Conservation (phyloP, 1,140 invertebrate genomes). For the Hestina assimilis region DNA sequence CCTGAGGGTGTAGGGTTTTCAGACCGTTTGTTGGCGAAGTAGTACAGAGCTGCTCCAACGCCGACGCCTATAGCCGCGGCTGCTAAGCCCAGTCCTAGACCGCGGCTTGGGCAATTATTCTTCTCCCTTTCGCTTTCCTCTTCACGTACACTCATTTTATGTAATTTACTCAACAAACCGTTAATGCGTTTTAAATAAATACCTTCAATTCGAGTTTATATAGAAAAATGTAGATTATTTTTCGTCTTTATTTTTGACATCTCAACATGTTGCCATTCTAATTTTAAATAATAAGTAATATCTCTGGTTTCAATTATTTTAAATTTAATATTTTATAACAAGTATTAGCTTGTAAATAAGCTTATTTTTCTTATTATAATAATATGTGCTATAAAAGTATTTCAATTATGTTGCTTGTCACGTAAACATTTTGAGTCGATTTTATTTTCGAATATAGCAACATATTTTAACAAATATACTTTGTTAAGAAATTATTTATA, state of each 20-base stretch:
- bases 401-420: no score
- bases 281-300: no score
- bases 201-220: background rate
- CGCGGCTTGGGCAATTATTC: constrained; percentile 49
- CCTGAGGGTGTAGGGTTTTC: constrained; percentile 51
- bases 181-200: background rate
- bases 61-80: constrained; percentile 64
- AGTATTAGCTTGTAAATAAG: background rate
- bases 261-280: background rate
- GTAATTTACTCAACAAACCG: background rate
- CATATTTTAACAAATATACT: background rate
- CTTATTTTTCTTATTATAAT: background rate
- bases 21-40: constrained; percentile 57
- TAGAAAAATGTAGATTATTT: background rate
- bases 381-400: no score
- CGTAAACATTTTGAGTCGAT: no score
- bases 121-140: constrained; percentile 53
- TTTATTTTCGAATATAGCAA: background rate
- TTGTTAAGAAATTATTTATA: background rate
- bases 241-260: background rate
- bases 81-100: constrained; percentile 56
- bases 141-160: constrained; percentile 58
- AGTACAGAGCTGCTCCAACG: constrained; percentile 68
- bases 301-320: no score
- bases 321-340: background rate